Percentiles rank a stretch among this genome's conserved stretches.
phyloP scores from a whole-genome alignment of 1,140 invertebrate species.

The Globodera ellingtonae region DNA sequence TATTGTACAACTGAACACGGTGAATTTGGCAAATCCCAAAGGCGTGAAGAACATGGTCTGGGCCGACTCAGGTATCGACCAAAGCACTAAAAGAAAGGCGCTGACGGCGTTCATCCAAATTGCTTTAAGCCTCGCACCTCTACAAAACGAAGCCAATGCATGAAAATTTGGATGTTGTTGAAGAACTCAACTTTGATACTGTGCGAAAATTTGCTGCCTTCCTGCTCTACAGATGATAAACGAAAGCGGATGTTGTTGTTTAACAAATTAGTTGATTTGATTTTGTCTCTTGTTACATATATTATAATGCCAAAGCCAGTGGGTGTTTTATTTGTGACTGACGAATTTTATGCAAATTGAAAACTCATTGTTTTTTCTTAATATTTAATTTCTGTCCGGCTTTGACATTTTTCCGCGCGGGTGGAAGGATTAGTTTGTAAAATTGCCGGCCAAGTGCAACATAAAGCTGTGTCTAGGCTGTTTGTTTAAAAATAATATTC shows the following conservation, averaged over 20 bases:
- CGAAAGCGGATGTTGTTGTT: slow-evolving; percentile 17
- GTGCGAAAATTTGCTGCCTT: slow-evolving; percentile 54
- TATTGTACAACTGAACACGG: slow-evolving; percentile 57
- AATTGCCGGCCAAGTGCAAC: background rate
- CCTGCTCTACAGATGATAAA: slow-evolving; percentile 37
- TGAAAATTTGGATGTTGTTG: slow-evolving; percentile 54
- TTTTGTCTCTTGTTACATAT: slow-evolving; percentile 21
- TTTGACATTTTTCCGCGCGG: too few species aligned
- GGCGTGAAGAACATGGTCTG: slow-evolving; percentile 60
- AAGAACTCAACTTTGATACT: slow-evolving; percentile 54
- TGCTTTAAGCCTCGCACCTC: slow-evolving; percentile 50
- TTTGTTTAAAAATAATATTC: background rate
- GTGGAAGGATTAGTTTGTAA: background rate
- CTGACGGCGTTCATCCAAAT: background rate
- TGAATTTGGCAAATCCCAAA: slow-evolving; percentile 42
- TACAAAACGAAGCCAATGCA: slow-evolving; percentile 56
- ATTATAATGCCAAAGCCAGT: background rate
- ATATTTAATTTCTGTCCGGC: too few species aligned
- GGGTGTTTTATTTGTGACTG: too few species aligned
- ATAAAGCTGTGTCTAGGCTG: background rate
- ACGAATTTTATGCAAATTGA: too few species aligned
- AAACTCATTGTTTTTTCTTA: too few species aligned
- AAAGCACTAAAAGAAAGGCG: too few species aligned
- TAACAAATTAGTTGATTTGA: slow-evolving; percentile 21
- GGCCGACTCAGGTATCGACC: slow-evolving; percentile 51